Conservation (phyloP, 1,140 invertebrate genomes). For the Psilanteris sp. region DNA sequence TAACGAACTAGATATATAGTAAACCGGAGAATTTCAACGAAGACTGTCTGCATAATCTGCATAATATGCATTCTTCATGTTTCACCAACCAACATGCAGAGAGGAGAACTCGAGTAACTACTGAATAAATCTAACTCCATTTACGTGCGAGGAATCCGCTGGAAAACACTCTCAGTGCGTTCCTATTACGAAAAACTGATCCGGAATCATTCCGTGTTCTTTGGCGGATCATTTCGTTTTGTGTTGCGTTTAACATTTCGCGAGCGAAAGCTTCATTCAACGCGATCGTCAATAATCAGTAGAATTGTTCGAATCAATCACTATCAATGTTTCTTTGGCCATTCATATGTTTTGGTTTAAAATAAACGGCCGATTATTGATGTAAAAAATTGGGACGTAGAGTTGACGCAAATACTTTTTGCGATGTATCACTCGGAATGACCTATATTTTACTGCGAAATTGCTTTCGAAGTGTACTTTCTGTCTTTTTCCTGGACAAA, state of each 20-base stretch:
- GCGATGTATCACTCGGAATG: too few relatives aligned
- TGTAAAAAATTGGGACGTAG: too few relatives aligned
- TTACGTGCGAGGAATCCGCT: slow-evolving; percentile 42
- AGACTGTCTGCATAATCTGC: slow-evolving; percentile 53
- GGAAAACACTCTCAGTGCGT: slow-evolving; percentile 14
- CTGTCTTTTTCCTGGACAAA: too few relatives aligned
- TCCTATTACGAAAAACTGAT: slow-evolving; percentile 23
- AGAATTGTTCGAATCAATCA: too few relatives aligned
- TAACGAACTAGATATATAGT: slow-evolving; percentile 22
- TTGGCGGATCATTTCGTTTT: slow-evolving; percentile 28
- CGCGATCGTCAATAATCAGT: too few relatives aligned
- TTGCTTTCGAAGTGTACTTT: too few relatives aligned
- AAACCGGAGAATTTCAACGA: slow-evolving; percentile 20
- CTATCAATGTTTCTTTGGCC: too few relatives aligned
- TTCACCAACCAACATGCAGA: slow-evolving; percentile 35
- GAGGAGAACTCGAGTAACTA: slow-evolving; percentile 18
- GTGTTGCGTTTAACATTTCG: neutral
- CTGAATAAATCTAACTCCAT: slow-evolving; percentile 54
- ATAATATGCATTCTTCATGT: slow-evolving; percentile 60
- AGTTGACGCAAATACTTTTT: too few relatives aligned
- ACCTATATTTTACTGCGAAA: too few relatives aligned
- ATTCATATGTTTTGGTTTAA: too few relatives aligned
- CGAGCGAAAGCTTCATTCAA: too few relatives aligned
- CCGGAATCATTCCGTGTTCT: slow-evolving; percentile 20
- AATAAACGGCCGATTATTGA: too few relatives aligned